Evolutionary conservation across 2,888 invertebrate genomes (phyloP).

Genomic region (Mechanitis mazaeus): DNA sequence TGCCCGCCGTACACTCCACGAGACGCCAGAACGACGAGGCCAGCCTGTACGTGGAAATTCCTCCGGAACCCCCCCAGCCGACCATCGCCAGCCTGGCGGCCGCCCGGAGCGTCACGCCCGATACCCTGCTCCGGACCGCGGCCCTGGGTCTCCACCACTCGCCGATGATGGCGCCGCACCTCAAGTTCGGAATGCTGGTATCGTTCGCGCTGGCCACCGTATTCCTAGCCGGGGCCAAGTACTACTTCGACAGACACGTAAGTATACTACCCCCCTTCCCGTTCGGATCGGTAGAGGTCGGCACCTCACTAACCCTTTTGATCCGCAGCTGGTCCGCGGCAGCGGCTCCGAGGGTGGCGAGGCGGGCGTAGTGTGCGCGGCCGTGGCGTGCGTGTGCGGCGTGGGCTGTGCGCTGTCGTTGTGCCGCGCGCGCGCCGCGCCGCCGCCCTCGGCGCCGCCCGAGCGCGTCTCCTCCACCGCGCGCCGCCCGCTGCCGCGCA

Average conservation of each 20-base stretch:
- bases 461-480: conserved; percentile 61
- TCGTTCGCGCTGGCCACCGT: conserved; percentile 82
- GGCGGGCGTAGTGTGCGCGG: conserved; percentile 79
- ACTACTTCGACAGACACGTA: conserved; percentile 82
- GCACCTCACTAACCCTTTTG: too few relatives aligned
- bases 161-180: conserved; percentile 75
- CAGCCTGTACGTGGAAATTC: conserved; percentile 67
- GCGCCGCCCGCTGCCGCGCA: conserved; percentile 22
- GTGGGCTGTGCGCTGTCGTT: conserved; percentile 79
- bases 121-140: conserved; percentile 64
- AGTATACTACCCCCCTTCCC: conserved; percentile 19
- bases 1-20: conserved; percentile 50
- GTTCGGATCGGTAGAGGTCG: too few relatives aligned
- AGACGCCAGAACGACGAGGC: conserved; percentile 59
- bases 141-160: conserved; percentile 65
- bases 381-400: conserved; percentile 79
- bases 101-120: conserved; percentile 66
- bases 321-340: conserved; percentile 44
- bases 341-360: conserved; percentile 73
- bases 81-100: conserved; percentile 68
- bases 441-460: conserved; percentile 52
- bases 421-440: conserved; percentile 64
- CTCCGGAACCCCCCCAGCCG: conserved; percentile 57
- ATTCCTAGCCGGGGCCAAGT: conserved; percentile 83
- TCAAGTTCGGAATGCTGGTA: conserved; percentile 84